Conservation (phyloP, 1,140 invertebrate species). For the Hetaerina americana region DNA sequence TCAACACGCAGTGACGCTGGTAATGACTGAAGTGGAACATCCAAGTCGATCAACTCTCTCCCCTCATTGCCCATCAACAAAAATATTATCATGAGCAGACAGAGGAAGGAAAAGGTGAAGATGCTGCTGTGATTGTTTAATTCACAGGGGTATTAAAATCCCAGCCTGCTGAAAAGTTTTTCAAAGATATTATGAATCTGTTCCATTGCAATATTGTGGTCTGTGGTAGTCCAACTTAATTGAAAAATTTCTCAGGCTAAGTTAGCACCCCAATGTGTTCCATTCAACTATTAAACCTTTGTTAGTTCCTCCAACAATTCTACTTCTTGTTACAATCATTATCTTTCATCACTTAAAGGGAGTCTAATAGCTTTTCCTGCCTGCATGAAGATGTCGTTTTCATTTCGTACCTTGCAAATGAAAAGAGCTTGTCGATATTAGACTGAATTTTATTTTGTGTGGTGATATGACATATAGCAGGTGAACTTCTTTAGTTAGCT, state of each 20-base stretch:
- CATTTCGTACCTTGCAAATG: too few species aligned
- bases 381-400: too few species aligned
- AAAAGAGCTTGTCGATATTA: too few species aligned
- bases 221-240: slow-evolving; percentile 3
- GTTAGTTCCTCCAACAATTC: neutral
- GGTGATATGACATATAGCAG: too few species aligned
- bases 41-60: too few species aligned
- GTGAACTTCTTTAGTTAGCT: neutral
- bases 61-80: too few species aligned
- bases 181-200: neutral
- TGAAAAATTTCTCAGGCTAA: slow-evolving; percentile 8
- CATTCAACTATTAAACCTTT: slow-evolving; percentile 1
- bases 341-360: neutral
- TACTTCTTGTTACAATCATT: neutral
- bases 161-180: neutral
- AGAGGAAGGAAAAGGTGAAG: neutral
- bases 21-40: too few species aligned
- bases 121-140: neutral
- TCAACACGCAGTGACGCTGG: too few species aligned
- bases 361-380: too few species aligned
- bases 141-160: neutral
- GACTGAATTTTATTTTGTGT: too few species aligned
- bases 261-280: slow-evolving; percentile 8
- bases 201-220: neutral
- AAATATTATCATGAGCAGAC: neutral